Percentiles rank a stretch among this genome's conserved stretches.
These are phyloP conservation scores for Pogonomyrmex barbatus DNA, from an alignment of 1,140 invertebrate species.

Conservation along the genomic window DNA sequence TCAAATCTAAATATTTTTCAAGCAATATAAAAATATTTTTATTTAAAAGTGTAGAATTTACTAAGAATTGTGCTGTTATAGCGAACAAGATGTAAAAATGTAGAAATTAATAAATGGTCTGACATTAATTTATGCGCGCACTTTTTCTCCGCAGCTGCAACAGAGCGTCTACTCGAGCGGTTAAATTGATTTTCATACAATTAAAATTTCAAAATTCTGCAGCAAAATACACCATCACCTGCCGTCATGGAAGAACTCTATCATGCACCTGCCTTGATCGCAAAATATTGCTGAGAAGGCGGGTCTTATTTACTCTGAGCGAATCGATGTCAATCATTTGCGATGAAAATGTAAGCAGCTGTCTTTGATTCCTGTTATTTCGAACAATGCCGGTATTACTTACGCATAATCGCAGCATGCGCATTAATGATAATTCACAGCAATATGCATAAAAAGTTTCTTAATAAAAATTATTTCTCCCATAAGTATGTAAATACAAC, in stretches of 20 bases:
- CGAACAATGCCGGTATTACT: background rate
- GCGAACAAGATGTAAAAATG: background rate
- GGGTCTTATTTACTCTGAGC: conserved; percentile 41
- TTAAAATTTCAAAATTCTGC: conserved; percentile 45
- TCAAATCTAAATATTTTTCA: background rate
- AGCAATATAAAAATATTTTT: background rate
- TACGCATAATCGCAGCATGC: conserved; percentile 23
- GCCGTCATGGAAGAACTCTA: background rate
- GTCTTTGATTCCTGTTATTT: conserved; percentile 17
- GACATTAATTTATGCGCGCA: background rate
- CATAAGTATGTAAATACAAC: background rate
- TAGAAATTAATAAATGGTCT: background rate
- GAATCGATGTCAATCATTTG: conserved; percentile 52
- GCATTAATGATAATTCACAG: conserved; percentile 40
- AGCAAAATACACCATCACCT: conserved; percentile 41
- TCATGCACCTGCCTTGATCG: conserved; percentile 43
- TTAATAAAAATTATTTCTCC: background rate
- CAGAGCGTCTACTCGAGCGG: background rate
- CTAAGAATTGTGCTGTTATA: background rate
- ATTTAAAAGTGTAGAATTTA: background rate
- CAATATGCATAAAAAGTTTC: background rate
- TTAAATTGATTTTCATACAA: conserved; percentile 57
- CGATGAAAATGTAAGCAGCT: conserved; percentile 59
- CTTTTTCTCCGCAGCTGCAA: conserved; percentile 28
- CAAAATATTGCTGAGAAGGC: conserved; percentile 37